These are phyloP conservation scores for Fistularia tabacaria DNA, from an alignment of 2,797 vertebrate species.

Conservation along the genomic window DNA sequence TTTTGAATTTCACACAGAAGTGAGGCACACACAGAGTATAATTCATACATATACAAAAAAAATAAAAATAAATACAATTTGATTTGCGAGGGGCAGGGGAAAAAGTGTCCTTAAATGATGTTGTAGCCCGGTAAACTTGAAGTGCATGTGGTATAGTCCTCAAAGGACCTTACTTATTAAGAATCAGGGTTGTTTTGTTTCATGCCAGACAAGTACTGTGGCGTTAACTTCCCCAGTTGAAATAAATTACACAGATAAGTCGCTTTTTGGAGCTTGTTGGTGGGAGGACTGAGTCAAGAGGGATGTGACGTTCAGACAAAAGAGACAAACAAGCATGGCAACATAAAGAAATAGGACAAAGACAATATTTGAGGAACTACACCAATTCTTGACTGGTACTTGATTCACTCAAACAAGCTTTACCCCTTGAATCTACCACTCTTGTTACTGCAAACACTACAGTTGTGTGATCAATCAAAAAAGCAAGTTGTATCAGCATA, in stretches of 20 bases:
- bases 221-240: conserved; percentile 48
- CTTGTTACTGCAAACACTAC: conserved; percentile 42
- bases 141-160: conserved; percentile 78
- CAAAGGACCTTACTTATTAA: conserved; percentile 66
- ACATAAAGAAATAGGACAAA: conserved; percentile 61
- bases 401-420: conserved; percentile 54
- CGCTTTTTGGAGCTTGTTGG: conserved; percentile 67
- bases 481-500: conserved; percentile 48
- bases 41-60: conserved; percentile 78
- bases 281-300: conserved; percentile 45
- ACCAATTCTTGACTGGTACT: not conserved
- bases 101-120: conserved; percentile 61
- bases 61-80: conserved; percentile 65
- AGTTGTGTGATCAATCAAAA: conserved; percentile 45
- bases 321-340: conserved; percentile 62
- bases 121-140: conserved; percentile 66
- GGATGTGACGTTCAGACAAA: conserved; percentile 48
- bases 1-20: conserved; percentile 78
- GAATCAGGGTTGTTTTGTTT: conserved; percentile 60
- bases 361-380: conserved; percentile 49
- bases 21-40: conserved; percentile 85
- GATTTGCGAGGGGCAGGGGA: conserved; percentile 40
- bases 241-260: not conserved
- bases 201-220: conserved; percentile 52
- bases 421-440: conserved; percentile 47